Evolutionary conservation across 2,797 vertebrate species (phyloP), one percentile per base, ranked within the genome.

Genomic region (Lepidocolaptes lacrymiger): DNA sequence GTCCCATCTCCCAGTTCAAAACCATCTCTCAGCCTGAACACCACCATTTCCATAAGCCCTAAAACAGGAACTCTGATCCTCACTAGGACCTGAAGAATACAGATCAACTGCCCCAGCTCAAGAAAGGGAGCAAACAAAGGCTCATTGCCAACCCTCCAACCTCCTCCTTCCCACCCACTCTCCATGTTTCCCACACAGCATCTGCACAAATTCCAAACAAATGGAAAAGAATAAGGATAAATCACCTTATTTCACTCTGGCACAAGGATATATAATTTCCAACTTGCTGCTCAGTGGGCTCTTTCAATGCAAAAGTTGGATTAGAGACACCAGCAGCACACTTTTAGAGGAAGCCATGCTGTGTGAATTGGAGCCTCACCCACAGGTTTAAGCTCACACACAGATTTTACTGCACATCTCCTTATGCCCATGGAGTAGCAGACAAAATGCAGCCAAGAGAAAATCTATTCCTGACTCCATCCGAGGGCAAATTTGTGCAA

Each of bases 401-500:
- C 1, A 14, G 77, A 52, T 86, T 96, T 94, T 76, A 52, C 62
- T 37, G 79, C 76, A 56, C 5, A 2, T 64, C 72, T 48, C 72
- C 72, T 46, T 46, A 13, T 93, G 91, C 78, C 81, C 85, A 81
- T 30, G 67, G 44, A 94, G 63, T 2, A 89, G 77, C 12, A 84
- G 55, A 46, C 54, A 86, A 94, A 94, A 78, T 3, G 37, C 88
- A 94, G 79, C 21, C 59, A 79, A 78, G 54, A 79, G 73, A 32
- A 69, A 91, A 85, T 51, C 67, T 90, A 58, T 89, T 93, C 69
- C 83, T 67, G 63, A 91, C 59, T 84, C 67, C 56, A 54, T 74
- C 78, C 46, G 30, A 68, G 82, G 93, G 91, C 67, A 71, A 49
- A 64, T 74, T 79, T 91, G 71, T 63, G 87, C 56, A 67, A 77